phyloP scores from a whole-genome alignment of 2,113 vertebrate species.

The Agapornis roseicollis region DNA sequence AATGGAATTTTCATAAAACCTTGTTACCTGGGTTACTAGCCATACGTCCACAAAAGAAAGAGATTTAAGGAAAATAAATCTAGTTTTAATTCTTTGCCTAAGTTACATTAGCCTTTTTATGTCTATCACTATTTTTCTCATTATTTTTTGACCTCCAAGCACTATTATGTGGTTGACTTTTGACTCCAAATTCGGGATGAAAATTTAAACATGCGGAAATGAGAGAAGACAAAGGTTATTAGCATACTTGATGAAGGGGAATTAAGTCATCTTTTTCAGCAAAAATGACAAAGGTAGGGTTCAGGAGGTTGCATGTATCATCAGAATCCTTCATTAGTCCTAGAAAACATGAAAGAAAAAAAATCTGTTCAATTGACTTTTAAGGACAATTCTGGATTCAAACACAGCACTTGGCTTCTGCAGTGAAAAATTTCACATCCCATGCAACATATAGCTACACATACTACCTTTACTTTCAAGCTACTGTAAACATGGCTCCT shows the following conservation, averaged over 20 bases:
- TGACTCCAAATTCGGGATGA: background rate
- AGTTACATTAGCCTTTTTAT: background rate
- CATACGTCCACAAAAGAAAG: background rate
- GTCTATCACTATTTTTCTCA: background rate
- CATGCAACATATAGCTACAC: background rate
- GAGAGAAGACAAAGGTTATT: background rate
- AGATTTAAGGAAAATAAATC: background rate
- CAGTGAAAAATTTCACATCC: background rate
- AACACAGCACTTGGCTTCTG: background rate
- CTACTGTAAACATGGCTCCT: background rate
- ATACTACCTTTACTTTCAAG: background rate
- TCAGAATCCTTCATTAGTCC: constrained; percentile 76
- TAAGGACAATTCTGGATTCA: background rate
- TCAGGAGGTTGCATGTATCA: constrained; percentile 72
- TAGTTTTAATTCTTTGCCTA: background rate
- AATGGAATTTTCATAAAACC: background rate
- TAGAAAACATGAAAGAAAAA: constrained; percentile 18
- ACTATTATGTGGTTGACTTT: background rate
- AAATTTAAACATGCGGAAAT: background rate
- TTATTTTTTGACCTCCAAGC: background rate
- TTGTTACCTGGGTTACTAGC: background rate
- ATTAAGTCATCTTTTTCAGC: constrained; percentile 77
- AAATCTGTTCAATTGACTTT: background rate
- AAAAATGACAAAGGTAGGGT: constrained; percentile 84
- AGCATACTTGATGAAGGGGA: constrained; percentile 76